Evolutionary conservation across 2,888 invertebrate species (phyloP).

Genomic region (Glyphotaelius pellucidus): DNA sequence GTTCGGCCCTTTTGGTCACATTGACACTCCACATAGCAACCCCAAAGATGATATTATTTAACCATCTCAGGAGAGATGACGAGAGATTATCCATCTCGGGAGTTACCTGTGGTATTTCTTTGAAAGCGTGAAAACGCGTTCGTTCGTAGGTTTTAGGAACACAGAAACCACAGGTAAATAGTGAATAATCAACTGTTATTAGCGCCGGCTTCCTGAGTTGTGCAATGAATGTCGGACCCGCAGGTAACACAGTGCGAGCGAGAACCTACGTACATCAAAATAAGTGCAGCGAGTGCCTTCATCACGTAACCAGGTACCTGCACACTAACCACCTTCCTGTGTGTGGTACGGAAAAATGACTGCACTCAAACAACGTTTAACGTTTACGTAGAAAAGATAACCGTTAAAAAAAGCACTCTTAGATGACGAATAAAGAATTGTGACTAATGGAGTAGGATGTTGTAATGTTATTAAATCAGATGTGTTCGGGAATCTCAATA

Average conservation of each 20-base stretch:
- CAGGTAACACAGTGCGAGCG: neutral
- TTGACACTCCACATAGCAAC: too few species aligned
- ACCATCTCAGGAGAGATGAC: too few species aligned
- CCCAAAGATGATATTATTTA: too few species aligned
- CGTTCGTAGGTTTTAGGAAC: neutral
- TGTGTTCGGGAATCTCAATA: too few species aligned
- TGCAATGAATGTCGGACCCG: neutral
- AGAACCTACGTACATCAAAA: neutral
- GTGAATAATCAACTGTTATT: neutral
- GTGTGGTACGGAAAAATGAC: neutral
- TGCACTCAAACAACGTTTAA: neutral
- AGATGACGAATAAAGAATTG: neutral
- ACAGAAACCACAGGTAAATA: neutral
- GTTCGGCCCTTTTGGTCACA: too few species aligned
- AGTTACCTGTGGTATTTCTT: neutral
- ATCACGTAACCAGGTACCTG: neutral
- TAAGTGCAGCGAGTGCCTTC: neutral
- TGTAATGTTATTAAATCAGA: neutral
- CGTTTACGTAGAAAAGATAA: neutral
- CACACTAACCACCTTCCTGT: neutral
- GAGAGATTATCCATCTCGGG: too few species aligned
- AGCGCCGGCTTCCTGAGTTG: neutral
- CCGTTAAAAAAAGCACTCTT: neutral
- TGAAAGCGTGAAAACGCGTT: neutral
- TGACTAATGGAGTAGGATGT: neutral